Conservation (phyloP, 2,888 invertebrate species). For the Calephelis perditalis region DNA sequence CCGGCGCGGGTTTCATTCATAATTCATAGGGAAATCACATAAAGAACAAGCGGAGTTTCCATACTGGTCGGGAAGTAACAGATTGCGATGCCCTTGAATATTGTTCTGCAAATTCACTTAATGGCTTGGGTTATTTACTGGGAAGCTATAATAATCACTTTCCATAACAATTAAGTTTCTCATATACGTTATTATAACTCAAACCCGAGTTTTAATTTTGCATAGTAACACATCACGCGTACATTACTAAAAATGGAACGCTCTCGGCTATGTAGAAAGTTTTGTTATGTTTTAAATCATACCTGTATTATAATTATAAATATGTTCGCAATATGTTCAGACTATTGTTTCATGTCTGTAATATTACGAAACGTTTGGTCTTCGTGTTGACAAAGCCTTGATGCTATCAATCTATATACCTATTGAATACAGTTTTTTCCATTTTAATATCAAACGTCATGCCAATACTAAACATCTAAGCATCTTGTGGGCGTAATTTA, state of each 20-base stretch:
- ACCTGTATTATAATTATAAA: slow-evolving; percentile 17
- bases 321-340: neutral
- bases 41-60: slow-evolving; percentile 36
- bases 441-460: slow-evolving; percentile 23
- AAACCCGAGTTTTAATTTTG: slow-evolving; percentile 40
- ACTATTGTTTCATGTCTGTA: neutral
- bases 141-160: slow-evolving; percentile 44
- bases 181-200: slow-evolving; percentile 22
- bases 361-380: slow-evolving; percentile 10
- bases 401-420: slow-evolving; percentile 21
- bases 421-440: slow-evolving; percentile 21
- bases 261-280: slow-evolving; percentile 62
- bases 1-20: slow-evolving; percentile 65
- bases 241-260: slow-evolving; percentile 68
- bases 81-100: slow-evolving; percentile 72
- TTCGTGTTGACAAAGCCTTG: slow-evolving; percentile 4
- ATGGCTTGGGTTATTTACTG: slow-evolving; percentile 48
- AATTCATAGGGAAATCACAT: slow-evolving; percentile 44
- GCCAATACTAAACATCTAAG: slow-evolving; percentile 5
- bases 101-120: slow-evolving; percentile 72
- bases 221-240: slow-evolving; percentile 56
- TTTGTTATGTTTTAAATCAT: slow-evolving; percentile 47
- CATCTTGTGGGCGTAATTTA: slow-evolving; percentile 19
- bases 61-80: slow-evolving; percentile 39
- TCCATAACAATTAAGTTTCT: slow-evolving; percentile 46